phyloP scores from a whole-genome alignment of 37 sponge, comb jelly and placozoan genomes.

The Crambe crambe region DNA sequence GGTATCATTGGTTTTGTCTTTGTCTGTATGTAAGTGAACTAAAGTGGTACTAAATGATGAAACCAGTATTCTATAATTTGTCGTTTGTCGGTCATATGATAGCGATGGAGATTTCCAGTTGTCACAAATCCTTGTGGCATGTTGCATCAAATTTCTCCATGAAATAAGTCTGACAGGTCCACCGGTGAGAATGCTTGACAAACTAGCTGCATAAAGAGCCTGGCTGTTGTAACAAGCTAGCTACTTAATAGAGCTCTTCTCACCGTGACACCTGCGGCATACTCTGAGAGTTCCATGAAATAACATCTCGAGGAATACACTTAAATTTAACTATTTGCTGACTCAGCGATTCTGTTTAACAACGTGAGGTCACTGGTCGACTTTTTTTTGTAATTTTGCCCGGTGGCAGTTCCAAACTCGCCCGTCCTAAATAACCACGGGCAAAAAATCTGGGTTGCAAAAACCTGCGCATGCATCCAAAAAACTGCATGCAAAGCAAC shows the following conservation, averaged over 20 bases:
- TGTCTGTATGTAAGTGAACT: neutral
- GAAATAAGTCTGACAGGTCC: neutral
- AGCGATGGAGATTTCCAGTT: neutral
- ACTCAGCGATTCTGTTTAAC: no score
- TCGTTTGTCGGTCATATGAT: neutral
- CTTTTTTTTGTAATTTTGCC: conserved; percentile 5
- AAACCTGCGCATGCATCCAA: neutral
- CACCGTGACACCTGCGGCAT: neutral
- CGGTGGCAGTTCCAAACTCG: neutral
- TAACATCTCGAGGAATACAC: no score
- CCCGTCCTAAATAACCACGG: conserved; percentile 33
- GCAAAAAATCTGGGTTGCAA: neutral
- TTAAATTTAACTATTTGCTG: neutral
- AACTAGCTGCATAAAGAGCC: neutral
- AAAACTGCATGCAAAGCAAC: conserved; percentile 8
- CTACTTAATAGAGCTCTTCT: neutral
- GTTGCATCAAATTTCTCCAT: conserved; percentile 14
- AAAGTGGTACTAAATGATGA: neutral
- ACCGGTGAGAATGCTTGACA: neutral
- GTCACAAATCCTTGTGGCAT: neutral
- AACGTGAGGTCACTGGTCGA: neutral
- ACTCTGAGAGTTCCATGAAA: neutral
- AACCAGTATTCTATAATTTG: neutral
- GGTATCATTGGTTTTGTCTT: neutral
- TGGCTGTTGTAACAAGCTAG: no score